These are phyloP conservation scores for Oryzias javanicus DNA, from an alignment of 2,113 vertebrate genomes.

Conservation along the genomic window DNA sequence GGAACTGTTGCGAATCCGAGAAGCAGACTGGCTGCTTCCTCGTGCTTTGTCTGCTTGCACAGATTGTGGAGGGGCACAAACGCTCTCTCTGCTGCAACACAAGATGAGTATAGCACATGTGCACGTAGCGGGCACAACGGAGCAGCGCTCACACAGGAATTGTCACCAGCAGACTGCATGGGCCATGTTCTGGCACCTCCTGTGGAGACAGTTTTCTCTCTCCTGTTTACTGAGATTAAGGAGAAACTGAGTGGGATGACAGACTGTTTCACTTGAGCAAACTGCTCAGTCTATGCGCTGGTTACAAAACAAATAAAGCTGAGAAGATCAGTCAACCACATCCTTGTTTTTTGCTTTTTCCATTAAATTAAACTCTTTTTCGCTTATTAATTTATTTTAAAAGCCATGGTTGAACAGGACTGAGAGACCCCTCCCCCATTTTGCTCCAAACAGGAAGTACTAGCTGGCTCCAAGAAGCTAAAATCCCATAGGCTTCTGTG, in stretches of 20 bases:
- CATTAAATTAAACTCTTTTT: no score
- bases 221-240: constrained; percentile 57
- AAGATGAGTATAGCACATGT: constrained; percentile 48
- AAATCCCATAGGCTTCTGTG: no score
- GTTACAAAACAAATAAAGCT: constrained; percentile 7
- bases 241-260: constrained; percentile 47
- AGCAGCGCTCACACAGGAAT: constrained; percentile 58
- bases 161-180: constrained; percentile 52
- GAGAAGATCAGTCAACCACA: background rate
- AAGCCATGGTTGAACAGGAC: no score
- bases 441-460: no score
- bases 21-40: constrained; percentile 47
- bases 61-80: constrained; percentile 54
- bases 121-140: constrained; percentile 44
- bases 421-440: background rate
- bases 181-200: constrained; percentile 48
- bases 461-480: no score
- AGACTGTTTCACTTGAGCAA: constrained; percentile 23
- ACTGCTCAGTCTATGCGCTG: constrained; percentile 16
- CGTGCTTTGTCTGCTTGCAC: constrained; percentile 50
- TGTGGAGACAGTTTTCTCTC: constrained; percentile 40
- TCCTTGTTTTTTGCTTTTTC: no score
- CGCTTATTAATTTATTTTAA: no score
- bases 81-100: constrained; percentile 53
- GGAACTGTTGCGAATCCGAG: constrained; percentile 21